Evolutionary conservation across 2,888 invertebrate genomes (phyloP).

Genomic region (Incurvaria masculella): DNA sequence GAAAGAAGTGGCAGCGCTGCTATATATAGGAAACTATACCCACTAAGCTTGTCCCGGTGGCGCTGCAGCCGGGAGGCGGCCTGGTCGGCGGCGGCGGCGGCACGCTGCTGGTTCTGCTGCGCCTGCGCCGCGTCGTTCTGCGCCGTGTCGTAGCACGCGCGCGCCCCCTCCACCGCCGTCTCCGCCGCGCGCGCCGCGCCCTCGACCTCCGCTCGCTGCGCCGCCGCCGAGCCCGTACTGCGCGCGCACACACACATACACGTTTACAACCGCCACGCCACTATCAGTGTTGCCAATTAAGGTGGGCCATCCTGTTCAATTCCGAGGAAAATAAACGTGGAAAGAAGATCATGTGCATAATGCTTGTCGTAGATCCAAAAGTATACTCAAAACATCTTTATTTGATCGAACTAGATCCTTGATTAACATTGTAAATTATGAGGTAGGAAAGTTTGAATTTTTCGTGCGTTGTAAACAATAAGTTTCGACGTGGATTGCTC

Average conservation of each 20-base stretch:
- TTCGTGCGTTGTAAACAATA: no score
- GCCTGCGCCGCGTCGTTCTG: conserved; percentile 35
- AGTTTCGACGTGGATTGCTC: no score
- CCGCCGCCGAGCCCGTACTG: conserved; percentile 27
- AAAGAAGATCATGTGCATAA: no score
- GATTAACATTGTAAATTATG: no score
- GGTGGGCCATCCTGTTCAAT: no score
- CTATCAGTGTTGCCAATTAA: no score
- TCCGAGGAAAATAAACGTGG: no score
- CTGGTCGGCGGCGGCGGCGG: conserved; percentile 15
- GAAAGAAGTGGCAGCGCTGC: background rate
- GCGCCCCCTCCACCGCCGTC: conserved; percentile 22
- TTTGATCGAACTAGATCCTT: no score
- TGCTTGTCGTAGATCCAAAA: no score
- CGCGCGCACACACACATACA: background rate
- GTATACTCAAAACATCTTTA: no score
- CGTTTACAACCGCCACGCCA: no score
- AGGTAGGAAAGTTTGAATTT: no score
- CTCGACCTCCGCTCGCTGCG: conserved; percentile 23
- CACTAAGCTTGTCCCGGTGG: conserved; percentile 23
- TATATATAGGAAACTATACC: conserved; percentile 8
- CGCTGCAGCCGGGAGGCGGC: conserved; percentile 12
- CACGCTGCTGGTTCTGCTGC: conserved; percentile 26
- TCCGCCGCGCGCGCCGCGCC: conserved; percentile 18
- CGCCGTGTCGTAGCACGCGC: conserved; percentile 36